A percentile compares a stretch with the other conserved stretches of the same genome.
These are phyloP conservation scores for Cylindroiulus punctatus DNA, from an alignment of 2,888 invertebrate genomes.

Conservation along the genomic window DNA sequence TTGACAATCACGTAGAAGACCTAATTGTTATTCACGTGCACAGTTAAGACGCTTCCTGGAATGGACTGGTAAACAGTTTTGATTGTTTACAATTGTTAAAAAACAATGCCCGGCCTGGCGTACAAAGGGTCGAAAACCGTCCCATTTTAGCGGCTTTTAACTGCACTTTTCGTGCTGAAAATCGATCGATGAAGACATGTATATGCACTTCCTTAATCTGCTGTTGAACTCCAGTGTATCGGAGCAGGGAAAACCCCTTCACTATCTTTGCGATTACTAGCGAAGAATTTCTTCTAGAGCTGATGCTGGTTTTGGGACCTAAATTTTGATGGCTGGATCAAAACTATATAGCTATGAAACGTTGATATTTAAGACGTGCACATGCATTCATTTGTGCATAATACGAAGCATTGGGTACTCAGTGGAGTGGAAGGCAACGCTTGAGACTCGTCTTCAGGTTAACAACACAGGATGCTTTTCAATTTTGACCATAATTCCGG, in stretches of 20 bases:
- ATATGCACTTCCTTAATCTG: constrained; percentile 9
- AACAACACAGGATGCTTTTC: neutral
- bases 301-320: neutral
- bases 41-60: too few species aligned
- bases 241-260: neutral
- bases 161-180: neutral
- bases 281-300: neutral
- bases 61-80: too few species aligned
- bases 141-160: neutral
- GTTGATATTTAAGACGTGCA: neutral
- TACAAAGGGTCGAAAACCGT: too few species aligned
- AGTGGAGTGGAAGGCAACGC: constrained; percentile 3
- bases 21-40: too few species aligned
- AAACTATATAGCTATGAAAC: constrained; percentile 4
- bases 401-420: constrained; percentile 15
- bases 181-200: neutral
- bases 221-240: constrained; percentile 4
- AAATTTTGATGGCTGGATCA: neutral
- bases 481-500: constrained; percentile 20
- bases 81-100: too few species aligned
- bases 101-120: too few species aligned
- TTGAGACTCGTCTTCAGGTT: neutral
- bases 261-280: neutral
- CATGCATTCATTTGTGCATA: neutral
- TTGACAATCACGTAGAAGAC: too few species aligned